These are phyloP conservation scores for Zosterops hypoxanthus DNA, from an alignment of 2,113 vertebrate genomes.

Conservation along the genomic window DNA sequence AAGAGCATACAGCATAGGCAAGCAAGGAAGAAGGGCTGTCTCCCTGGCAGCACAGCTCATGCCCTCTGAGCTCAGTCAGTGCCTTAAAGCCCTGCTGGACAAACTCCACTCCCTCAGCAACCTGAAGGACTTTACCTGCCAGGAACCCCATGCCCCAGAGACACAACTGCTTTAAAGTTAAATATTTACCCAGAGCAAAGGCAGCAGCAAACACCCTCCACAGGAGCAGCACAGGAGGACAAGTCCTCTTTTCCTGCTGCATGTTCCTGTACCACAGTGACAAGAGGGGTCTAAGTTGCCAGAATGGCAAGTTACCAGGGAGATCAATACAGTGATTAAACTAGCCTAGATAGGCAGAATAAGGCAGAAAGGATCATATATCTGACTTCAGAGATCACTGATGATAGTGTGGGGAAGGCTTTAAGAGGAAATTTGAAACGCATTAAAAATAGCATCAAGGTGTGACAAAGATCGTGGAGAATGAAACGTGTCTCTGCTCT, in stretches of 20 bases:
- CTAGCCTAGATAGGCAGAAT: background rate
- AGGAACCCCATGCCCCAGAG: background rate
- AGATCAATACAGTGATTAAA: background rate
- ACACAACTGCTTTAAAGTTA: background rate
- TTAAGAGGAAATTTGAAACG: background rate
- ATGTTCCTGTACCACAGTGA: background rate
- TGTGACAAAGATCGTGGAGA: too few species aligned
- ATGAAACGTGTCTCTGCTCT: too few species aligned
- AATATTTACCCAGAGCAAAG: background rate
- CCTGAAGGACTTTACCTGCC: background rate
- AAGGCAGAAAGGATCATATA: background rate
- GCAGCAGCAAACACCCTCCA: conserved; percentile 4
- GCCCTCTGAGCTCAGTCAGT: background rate
- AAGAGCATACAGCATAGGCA: background rate
- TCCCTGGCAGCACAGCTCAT: background rate
- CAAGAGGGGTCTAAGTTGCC: background rate
- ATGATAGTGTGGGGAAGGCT: background rate
- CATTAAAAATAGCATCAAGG: conserved; percentile 37
- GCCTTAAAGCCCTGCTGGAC: background rate
- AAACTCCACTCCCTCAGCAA: background rate
- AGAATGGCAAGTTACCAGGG: background rate
- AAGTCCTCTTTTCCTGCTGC: background rate
- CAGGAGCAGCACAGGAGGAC: background rate
- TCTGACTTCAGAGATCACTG: background rate
- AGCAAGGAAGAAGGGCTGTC: background rate